Percentiles rank a stretch among this genome's conserved stretches.
phyloP scores from a whole-genome alignment of 2,113 vertebrate species.

The Hippotragus niger region DNA sequence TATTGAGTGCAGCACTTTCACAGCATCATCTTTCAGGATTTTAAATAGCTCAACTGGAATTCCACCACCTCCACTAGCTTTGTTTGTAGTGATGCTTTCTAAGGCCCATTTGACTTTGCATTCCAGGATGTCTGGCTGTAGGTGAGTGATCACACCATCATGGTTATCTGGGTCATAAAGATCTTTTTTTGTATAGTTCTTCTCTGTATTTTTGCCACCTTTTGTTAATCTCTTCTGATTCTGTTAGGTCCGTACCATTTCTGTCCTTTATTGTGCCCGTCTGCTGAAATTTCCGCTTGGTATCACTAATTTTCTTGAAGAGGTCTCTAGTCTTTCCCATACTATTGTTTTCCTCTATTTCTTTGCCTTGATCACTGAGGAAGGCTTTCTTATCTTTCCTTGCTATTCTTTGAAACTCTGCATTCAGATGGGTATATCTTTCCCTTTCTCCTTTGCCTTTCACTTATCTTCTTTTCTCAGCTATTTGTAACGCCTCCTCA shows the following conservation, averaged over 20 bases:
- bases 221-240: neutral
- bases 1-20: neutral
- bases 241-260: neutral
- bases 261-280: neutral
- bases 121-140: neutral
- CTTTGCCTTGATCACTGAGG: neutral
- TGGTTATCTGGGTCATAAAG: neutral
- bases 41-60: neutral
- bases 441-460: neutral
- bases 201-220: neutral
- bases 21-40: neutral
- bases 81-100: neutral
- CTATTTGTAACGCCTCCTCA: neutral
- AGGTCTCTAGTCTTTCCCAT: neutral
- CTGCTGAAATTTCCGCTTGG: neutral
- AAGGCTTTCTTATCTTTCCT: neutral
- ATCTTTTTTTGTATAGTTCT: neutral
- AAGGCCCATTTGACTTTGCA: neutral
- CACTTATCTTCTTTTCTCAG: neutral
- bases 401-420: neutral
- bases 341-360: neutral
- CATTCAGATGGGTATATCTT: neutral
- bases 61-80: neutral
- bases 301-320: neutral
- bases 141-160: neutral